phyloP scores from a whole-genome alignment of 2,797 vertebrate species.

The Ficedula albicollis region DNA sequence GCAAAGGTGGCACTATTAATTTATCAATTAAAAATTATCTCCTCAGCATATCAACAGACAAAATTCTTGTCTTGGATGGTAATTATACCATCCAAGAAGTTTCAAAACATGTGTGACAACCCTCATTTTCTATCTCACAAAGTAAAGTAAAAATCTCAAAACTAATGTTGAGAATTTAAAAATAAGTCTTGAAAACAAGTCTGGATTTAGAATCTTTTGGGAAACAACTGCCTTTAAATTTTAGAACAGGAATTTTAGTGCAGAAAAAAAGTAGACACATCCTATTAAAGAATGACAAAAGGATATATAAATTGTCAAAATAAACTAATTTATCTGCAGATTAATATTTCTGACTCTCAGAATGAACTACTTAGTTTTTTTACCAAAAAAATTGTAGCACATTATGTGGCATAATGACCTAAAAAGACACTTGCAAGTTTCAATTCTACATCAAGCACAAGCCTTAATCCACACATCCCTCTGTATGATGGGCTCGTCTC shows the following conservation, averaged over 20 bases:
- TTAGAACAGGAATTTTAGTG: not conserved
- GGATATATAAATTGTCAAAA: not conserved
- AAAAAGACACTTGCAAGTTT: not conserved
- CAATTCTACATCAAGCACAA: not conserved
- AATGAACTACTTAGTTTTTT: not conserved
- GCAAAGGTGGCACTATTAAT: not conserved
- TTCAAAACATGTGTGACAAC: not conserved
- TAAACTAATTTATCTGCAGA: not conserved
- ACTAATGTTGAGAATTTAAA: not conserved
- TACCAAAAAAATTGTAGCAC: not conserved
- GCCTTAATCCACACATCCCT: not conserved
- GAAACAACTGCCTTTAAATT: not conserved
- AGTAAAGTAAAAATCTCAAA: not conserved
- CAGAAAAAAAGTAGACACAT: not conserved
- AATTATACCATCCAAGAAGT: not conserved
- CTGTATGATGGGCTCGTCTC: not conserved
- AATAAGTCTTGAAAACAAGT: not conserved
- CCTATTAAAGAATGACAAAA: not conserved
- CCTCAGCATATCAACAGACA: not conserved
- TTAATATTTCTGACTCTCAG: not conserved
- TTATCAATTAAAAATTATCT: not conserved
- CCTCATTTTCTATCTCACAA: not conserved
- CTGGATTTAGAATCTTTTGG: not conserved
- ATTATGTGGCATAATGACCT: not conserved
- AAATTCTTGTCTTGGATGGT: not conserved